These are phyloP conservation scores for Sogatella furcifera DNA, from an alignment of 1,140 invertebrate genomes.

Conservation along the genomic window DNA sequence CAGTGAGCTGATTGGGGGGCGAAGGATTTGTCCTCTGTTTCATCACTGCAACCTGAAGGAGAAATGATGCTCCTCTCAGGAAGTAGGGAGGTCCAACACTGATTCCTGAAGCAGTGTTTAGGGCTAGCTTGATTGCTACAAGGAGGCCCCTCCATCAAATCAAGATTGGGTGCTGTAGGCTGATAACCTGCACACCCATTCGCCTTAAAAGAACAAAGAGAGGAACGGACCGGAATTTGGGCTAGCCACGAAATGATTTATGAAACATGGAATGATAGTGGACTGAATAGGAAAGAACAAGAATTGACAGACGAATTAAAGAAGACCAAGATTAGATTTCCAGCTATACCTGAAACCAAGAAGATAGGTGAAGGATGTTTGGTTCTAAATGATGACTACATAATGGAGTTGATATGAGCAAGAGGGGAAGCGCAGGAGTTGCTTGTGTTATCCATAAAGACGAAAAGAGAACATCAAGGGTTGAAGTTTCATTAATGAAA, in stretches of 20 bases:
- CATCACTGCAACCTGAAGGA: background rate
- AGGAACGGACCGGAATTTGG: no score
- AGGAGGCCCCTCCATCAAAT: no score
- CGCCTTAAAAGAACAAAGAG: no score
- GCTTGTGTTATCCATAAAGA: background rate
- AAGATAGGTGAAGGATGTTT: constrained; percentile 14
- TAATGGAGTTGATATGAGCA: background rate
- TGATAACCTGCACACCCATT: no score
- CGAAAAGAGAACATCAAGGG: background rate
- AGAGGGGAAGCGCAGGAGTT: constrained; percentile 4
- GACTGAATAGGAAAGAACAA: constrained; percentile 11
- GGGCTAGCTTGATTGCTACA: no score
- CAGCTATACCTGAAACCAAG: constrained; percentile 15
- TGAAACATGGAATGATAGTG: constrained; percentile 13
- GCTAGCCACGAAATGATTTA: background rate
- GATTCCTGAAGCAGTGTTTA: no score
- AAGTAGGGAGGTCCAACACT: background rate
- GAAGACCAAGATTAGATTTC: constrained; percentile 1
- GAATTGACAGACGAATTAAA: constrained; percentile 11
- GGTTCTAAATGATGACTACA: constrained; percentile 1
- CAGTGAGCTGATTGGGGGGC: background rate
- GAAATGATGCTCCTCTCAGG: no score
- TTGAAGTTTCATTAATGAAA: constrained; percentile 6
- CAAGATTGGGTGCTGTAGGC: no score
- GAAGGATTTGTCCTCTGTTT: background rate